Evolutionary conservation across 2,888 invertebrate genomes (phyloP), one percentile per base, ranked within the genome.

Genomic region (Athripsodes cinereus): DNA sequence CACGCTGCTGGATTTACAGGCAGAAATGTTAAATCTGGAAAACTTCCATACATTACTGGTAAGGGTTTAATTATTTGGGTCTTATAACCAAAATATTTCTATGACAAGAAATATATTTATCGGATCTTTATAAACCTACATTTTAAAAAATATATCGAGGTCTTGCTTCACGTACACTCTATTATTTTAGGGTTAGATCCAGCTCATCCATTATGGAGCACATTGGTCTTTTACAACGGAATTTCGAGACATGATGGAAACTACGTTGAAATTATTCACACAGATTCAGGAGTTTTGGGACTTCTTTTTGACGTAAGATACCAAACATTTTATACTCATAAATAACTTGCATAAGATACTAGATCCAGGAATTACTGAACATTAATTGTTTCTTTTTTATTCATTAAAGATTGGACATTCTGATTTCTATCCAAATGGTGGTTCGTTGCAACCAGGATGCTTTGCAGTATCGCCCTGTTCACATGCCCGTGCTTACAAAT

Each of bases 1-100:
- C 80, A 81, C 67, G 79, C 80, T 5, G 75, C 77, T 50, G 81
- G 82, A 2, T 76, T 77, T 59, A 75, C 82, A 46, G 83, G 80
- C 1, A 82, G 82, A 62, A 75, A 74, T 64, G 74, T 76, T 1
- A 74, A 71, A 57, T 67, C 72, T 66, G 83, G 81, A 51, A 76
- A 74, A 21, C 72, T 78, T 21, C 74, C 79, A 60, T 74, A 76
- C 2, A 79, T 81, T 48, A 73, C 80, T 62, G 80, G 78, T 77
- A 65, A 64, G 40, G 5, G 13, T 26, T 26, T 26, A 26, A 3
- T 26, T 26, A 26, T 26, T 26, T 26, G 26, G 3, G 26, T 3
- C 26, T 26, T 26, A n/a, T n/a, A n/a, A n/a, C n/a, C n/a, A n/a
- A n/a, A n/a, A n/a, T n/a, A n/a, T n/a, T n/a, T n/a, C n/a, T 26